These are phyloP conservation scores for Hippocampus kuda DNA, from an alignment of 2,797 vertebrate species.

Conservation along the genomic window DNA sequence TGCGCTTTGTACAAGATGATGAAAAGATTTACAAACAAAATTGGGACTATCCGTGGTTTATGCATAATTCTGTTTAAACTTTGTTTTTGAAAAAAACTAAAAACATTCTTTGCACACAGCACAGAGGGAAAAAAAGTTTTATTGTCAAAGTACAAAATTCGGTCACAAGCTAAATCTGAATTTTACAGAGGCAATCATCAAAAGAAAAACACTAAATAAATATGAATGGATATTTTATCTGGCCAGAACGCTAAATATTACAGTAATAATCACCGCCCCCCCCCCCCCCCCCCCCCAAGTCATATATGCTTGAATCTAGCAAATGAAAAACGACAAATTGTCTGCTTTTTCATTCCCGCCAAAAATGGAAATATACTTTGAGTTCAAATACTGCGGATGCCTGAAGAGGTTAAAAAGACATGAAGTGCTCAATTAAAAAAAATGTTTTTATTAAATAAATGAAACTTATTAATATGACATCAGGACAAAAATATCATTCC, in stretches of 20 bases:
- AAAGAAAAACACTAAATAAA: neutral
- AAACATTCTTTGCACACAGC: neutral
- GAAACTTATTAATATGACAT: neutral
- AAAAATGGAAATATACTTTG: neutral
- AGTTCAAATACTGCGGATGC: neutral
- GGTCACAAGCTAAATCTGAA: neutral
- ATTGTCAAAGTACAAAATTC: conserved; percentile 1
- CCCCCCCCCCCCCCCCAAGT: neutral
- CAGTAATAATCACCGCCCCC: neutral
- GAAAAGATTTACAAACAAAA: neutral
- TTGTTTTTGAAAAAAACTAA: too few species aligned
- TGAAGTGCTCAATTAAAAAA: neutral
- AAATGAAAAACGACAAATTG: neutral
- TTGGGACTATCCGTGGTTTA: neutral
- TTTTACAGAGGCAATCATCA: neutral
- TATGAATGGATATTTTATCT: neutral
- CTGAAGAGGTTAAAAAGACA: neutral
- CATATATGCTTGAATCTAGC: neutral
- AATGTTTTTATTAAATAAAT: neutral
- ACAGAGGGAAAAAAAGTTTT: neutral
- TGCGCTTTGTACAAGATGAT: neutral
- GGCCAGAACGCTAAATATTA: neutral
- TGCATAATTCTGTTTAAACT: neutral
- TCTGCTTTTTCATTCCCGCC: neutral
- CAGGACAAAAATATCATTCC: neutral